Base-by-base conservation (phyloP, 1,140 invertebrate species). In the Limonius californicus region DNA sequence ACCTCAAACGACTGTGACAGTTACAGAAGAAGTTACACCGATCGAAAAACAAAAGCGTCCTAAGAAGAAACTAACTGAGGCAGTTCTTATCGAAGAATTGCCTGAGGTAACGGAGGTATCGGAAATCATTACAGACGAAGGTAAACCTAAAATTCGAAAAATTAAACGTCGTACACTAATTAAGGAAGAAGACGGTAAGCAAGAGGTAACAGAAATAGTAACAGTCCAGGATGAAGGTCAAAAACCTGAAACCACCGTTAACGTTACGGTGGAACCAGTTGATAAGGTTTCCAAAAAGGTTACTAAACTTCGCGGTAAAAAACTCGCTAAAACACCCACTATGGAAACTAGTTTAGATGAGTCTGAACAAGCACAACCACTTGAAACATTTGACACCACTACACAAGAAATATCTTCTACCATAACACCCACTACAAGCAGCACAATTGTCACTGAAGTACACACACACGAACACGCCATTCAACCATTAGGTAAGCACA, bases 191-290 rank as follows among this genome's bases (percentile, higher is more conserved):
- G 70, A 64, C 20, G 68, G 57, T 18, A 76, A 71, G 61, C 61
- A 80, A 63, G 74, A 82, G 70, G 73, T 77, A 2, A 79, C 76
- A 8, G 78, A 81, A 72, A 78, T 80, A 57, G 75, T 77, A n/a
- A 79, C 79, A 16, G 68, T 80, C 47, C 75, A 81, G 71, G 78
- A 80, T 70, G 77, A 80, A 58, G 76, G 77, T 42, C 74, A 79
- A 62, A 64, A 71, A 45, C 74, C 78, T n/a, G 63, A 78, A 27
- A 75, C 69, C 6, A 76, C 68, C 14, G 42, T 45, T 3, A 45
- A n/a, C 42, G 14, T 45, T 45, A 27, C 23, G 23, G 23, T 27
- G 9, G 23, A 27, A 27, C 23, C 23, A 27, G 9, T 27, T 27
- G 9, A 3, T 27, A 9, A 27, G 9, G 9, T 9, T 4, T 4